Base-by-base conservation (phyloP, 1,140 invertebrate species). In the Alviniconcha marisindica region DNA sequence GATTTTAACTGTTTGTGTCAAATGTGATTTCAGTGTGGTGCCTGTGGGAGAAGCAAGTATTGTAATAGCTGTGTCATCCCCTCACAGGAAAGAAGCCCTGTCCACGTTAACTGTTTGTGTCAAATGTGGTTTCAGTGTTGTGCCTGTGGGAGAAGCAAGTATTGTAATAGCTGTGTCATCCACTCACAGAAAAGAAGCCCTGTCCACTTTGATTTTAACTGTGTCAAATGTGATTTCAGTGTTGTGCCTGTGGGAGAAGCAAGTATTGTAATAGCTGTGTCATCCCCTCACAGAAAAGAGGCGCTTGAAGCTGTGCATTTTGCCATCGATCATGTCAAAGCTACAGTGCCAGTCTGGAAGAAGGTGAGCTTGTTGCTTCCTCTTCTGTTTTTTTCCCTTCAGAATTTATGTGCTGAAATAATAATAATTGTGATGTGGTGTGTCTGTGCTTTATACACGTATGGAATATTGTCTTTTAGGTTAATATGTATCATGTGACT, bases 311-410 rank as follows among this genome's bases (percentile, higher is more conserved):
- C 97, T 54, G 96, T 97, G 0, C 94, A 96, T 71, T 96, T 94
- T 94, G 96, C 96, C 82, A 98, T 99, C 82, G 96, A 99, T 89
- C 94, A 94, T 84, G 92, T 99, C 0, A 99, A 99, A 94, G 94
- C 95, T 60, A 94, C 94, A 24, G 97, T 99, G 74, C 97, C 98
- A 3, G 98, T 99, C 82, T 99, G 98, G 98, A 99, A 99, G 93
- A 98, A 98, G 93, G 93, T 93, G 87, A 54, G 28, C n/a, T 33
- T 82, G n/a, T 60, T 7, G 56, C 40, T 42, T 48, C 54, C n/a
- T 42, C 60, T 38, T 21, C 80, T 10, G n/a, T 31, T 77, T 42
- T 24, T n/a, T 77, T 31, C 42, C 82, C 24, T 66, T 14, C 24
- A n/a, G 14, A 48, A 71, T 77, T 66, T 44, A 42, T 69, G 21